A percentile compares a stretch with the other conserved stretches of the same genome.
These are phyloP conservation scores for Daubentonia madagascariensis DNA, from an alignment of 2,113 vertebrate species.

Conservation along the genomic window DNA sequence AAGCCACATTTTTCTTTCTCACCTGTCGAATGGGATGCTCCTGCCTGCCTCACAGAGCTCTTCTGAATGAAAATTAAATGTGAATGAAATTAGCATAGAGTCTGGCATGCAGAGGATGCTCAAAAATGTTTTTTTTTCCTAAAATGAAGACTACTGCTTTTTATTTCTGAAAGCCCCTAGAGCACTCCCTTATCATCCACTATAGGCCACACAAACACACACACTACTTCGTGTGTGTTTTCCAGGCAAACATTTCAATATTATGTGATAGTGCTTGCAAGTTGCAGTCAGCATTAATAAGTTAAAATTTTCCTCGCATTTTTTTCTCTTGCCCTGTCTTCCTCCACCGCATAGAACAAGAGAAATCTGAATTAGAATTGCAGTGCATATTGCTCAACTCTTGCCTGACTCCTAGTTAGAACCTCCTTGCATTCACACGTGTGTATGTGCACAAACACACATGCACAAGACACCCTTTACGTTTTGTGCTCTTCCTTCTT, in stretches of 20 bases:
- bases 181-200: not conserved
- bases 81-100: constrained; percentile 5
- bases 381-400: not conserved
- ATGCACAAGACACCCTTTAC: not conserved
- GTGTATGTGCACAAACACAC: accelerated
- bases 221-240: not conserved
- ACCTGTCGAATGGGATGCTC: constrained; percentile 25
- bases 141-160: constrained; percentile 7
- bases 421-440: not conserved
- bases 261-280: not conserved
- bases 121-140: not conserved
- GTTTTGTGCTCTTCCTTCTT: not conserved
- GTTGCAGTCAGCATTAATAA: not conserved
- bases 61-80: constrained; percentile 39
- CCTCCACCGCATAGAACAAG: not conserved
- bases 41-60: not conserved
- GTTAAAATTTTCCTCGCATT: not conserved
- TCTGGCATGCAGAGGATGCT: not conserved
- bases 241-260: not conserved
- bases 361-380: not conserved
- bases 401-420: not conserved
- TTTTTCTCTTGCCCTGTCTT: not conserved
- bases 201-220: not conserved
- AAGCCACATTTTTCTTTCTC: not conserved
- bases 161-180: not conserved